Conservation (phyloP, 2,797 vertebrate species). For the Sternarchorhynchus goeldii region DNA sequence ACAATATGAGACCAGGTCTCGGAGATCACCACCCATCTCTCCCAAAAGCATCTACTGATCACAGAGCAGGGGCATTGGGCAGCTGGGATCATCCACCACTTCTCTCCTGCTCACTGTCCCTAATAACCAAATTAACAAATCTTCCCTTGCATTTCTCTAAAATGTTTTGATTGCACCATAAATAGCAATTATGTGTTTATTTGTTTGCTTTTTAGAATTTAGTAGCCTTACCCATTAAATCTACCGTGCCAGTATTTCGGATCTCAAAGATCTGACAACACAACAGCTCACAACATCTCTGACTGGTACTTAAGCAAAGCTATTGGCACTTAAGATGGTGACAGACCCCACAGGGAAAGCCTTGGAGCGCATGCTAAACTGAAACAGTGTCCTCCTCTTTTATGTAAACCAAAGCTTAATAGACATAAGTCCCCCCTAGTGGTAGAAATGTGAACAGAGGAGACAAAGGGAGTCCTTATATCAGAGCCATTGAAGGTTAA, state of each 20-base stretch:
- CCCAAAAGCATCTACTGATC: no score
- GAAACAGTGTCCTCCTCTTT: not conserved
- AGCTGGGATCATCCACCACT: no score
- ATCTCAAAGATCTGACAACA: not conserved
- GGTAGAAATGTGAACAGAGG: conserved; percentile 29
- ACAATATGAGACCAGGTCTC: no score
- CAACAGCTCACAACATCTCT: no score
- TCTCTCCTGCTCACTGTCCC: no score
- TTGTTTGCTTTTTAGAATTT: not conserved
- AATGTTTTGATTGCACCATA: no score
- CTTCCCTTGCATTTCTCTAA: no score
- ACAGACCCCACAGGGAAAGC: not conserved
- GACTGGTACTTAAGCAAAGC: not conserved
- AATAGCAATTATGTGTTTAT: not conserved
- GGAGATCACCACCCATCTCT: no score
- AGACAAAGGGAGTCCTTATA: conserved; percentile 30
- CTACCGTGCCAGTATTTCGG: not conserved
- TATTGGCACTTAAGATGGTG: not conserved
- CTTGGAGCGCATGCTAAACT: not conserved
- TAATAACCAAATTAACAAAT: no score
- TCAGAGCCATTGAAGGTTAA: conserved; percentile 42
- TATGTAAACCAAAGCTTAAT: not conserved
- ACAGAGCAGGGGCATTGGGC: no score
- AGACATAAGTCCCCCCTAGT: conserved; percentile 32
- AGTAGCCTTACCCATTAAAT: not conserved